These are phyloP conservation scores for Hozukius guyotensis DNA, from an alignment of 2,797 vertebrate species.

Conservation along the genomic window DNA sequence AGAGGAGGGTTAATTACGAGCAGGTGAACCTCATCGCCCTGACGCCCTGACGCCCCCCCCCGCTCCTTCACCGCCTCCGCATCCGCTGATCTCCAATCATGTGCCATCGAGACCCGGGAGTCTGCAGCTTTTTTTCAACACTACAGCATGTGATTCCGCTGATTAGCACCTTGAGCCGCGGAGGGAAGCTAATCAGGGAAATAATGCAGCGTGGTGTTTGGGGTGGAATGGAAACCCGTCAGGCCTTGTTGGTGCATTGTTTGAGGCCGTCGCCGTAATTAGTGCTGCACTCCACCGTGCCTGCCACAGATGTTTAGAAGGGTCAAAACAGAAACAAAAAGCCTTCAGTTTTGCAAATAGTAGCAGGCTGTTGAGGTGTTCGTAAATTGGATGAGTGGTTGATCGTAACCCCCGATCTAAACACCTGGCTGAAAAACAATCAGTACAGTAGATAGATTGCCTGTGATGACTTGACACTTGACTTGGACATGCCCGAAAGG, in stretches of 20 bases:
- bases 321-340: slow-evolving; percentile 41
- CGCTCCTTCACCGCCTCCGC: slow-evolving; percentile 5
- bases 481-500: background rate
- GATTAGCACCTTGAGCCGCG: slow-evolving; percentile 50
- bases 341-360: background rate
- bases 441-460: background rate
- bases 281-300: background rate
- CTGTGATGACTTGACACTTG: background rate
- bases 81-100: slow-evolving; percentile 48
- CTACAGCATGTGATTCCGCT: slow-evolving; percentile 42
- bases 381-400: background rate
- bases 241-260: slow-evolving; percentile 16
- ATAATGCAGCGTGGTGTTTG: background rate
- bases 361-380: background rate
- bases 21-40: slow-evolving; percentile 31
- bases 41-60: no score
- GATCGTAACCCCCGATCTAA: background rate
- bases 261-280: slow-evolving; percentile 32
- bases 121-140: slow-evolving; percentile 22
- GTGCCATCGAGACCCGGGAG: slow-evolving; percentile 5
- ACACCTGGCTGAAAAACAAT: background rate
- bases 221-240: slow-evolving; percentile 2
- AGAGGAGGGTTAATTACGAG: slow-evolving; percentile 46
- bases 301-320: slow-evolving; percentile 35
- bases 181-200: slow-evolving; percentile 57